Evolutionary conservation across 1,140 invertebrate genomes (phyloP), one percentile per base, ranked within the genome.

Genomic region (Pteromalus puparum): DNA sequence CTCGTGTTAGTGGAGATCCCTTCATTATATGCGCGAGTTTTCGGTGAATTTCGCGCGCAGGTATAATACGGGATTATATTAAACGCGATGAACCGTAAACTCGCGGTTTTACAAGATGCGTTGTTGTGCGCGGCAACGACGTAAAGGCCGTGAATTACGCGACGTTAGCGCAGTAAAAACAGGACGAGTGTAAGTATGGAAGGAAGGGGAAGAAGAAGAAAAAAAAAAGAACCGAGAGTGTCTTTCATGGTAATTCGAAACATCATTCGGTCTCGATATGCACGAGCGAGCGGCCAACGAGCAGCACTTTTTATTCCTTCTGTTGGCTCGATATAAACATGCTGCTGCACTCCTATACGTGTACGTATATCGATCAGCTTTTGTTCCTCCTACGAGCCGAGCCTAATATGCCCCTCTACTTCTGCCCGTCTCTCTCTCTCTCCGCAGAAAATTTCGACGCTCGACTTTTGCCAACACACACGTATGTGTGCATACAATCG

Each of bases 321-420:
- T 61, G 28, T 30, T 26, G 65, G 30, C 1, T 68, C 53, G 53
- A 9, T 34, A 28, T 24, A 21, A 34, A 76, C 34, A 12, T 46
- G n/a, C 26, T 15, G 2, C 21, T 61, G 53, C 53, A 61, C 53
- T 21, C 53, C 53, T 61, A 18, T 46, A 75, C 18, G 74, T 34
- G 13, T 24, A 24, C 67, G 21, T 65, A 65, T 84, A 83, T 83
- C 75, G 82, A 83, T 83, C 67, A 61, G 53, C 81, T 61, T 83
- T 83, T 83, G 75, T 83, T 83, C 82, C 24, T 78, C 48, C 81
- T 38, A n/a, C 42, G 79, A n/a, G 72, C 15, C 67, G 67, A 13
- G 12, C 24, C 26, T 70, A 70, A 70, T 70, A 30, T 30, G 24
- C 67, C 26, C 3, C 67, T 12, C 67, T 21, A 15, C 46, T 48